Conservation (phyloP, 2,113 vertebrate species). For the Gambusia affinis region DNA sequence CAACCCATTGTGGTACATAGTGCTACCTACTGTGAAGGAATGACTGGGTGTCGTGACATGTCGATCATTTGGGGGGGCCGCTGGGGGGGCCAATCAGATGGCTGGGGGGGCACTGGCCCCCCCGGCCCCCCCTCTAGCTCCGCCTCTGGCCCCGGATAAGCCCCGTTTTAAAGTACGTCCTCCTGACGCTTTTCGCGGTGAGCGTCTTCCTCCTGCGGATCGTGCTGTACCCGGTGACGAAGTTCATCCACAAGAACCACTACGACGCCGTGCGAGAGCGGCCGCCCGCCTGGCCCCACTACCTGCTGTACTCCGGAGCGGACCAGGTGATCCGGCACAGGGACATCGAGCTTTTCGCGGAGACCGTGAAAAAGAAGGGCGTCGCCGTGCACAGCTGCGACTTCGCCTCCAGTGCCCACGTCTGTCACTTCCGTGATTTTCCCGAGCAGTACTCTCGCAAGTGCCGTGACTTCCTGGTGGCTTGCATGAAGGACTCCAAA, state of each 20-base stretch:
- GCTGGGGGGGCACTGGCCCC: too few species aligned
- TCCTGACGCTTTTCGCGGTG: slow-evolving; percentile 79
- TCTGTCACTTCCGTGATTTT: slow-evolving; percentile 86
- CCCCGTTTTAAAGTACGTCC: slow-evolving; percentile 77
- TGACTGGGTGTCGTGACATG: too few species aligned
- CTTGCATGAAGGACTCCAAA: slow-evolving; percentile 72
- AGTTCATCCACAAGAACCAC: slow-evolving; percentile 88
- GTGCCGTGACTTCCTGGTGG: slow-evolving; percentile 84
- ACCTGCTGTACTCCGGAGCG: slow-evolving; percentile 89
- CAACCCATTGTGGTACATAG: too few species aligned
- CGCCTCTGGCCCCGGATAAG: slow-evolving; percentile 75
- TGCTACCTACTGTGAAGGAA: too few species aligned
- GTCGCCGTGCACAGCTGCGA: slow-evolving; percentile 84
- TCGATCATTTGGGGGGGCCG: too few species aligned
- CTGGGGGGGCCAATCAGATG: too few species aligned
- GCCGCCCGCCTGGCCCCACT: slow-evolving; percentile 89
- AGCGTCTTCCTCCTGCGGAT: slow-evolving; percentile 80
- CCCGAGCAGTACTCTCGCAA: slow-evolving; percentile 86
- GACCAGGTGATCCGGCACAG: slow-evolving; percentile 84
- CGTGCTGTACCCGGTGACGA: slow-evolving; percentile 87
- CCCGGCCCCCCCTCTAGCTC: too few species aligned
- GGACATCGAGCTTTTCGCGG: slow-evolving; percentile 85
- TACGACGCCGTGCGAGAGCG: slow-evolving; percentile 85
- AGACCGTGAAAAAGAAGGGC: slow-evolving; percentile 72
- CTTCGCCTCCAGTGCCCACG: slow-evolving; percentile 87